Conservation (phyloP, 2,113 vertebrate species). For the Arvicanthis niloticus region DNA sequence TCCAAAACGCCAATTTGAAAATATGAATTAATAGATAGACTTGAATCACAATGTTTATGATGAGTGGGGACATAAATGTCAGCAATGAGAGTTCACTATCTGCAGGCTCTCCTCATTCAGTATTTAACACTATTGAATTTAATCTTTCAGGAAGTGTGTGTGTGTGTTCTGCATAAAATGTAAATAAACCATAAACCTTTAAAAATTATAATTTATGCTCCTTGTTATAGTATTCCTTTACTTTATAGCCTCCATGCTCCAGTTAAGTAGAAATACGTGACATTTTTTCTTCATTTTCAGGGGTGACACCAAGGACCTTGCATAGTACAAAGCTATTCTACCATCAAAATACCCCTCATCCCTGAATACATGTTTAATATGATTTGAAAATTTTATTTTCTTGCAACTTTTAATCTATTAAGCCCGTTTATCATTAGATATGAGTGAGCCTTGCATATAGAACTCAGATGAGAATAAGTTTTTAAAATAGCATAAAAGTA, state of each 20-base stretch:
- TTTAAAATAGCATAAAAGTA: not conserved
- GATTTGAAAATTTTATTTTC: constrained; percentile 35
- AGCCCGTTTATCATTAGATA: not conserved
- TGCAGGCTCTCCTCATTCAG: not conserved
- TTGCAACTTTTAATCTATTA: constrained; percentile 37
- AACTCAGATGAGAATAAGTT: constrained; percentile 34
- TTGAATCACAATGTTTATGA: not conserved
- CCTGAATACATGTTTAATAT: constrained; percentile 13
- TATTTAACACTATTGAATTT: not conserved
- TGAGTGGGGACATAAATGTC: not conserved
- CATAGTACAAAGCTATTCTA: not conserved
- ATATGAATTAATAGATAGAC: not conserved
- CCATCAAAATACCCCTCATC: not conserved
- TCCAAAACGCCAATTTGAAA: not conserved
- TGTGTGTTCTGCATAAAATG: not conserved
- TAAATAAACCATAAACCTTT: not conserved
- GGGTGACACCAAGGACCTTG: not conserved
- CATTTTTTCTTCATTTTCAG: not conserved
- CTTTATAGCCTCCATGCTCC: not conserved
- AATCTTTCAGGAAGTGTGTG: not conserved
- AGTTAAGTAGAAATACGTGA: not conserved
- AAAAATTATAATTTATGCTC: not conserved
- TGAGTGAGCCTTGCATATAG: constrained; percentile 4
- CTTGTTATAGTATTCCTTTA: not conserved
- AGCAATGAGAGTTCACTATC: not conserved